Percentiles rank a stretch among this genome's conserved stretches.
Evolutionary conservation across 1,140 invertebrate species (phyloP).

Genomic region (Lethrus apterus): DNA sequence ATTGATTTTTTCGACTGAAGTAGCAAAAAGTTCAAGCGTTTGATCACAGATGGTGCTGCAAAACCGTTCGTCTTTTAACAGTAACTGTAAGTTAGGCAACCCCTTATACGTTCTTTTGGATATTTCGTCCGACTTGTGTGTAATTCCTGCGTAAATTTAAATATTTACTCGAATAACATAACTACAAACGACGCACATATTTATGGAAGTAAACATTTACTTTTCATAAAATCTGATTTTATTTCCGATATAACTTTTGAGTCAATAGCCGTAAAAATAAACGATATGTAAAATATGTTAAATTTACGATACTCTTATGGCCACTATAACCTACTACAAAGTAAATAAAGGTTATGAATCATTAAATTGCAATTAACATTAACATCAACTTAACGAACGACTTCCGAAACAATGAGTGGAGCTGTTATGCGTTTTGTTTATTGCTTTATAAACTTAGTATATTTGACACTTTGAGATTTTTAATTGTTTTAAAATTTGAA

Average conservation of each 20-base stretch:
- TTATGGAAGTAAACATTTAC: slow-evolving; percentile 13
- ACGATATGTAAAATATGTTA: slow-evolving; percentile 15
- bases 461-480: slow-evolving; percentile 17
- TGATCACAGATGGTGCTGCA: too few relatives aligned
- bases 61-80: too few relatives aligned
- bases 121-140: too few relatives aligned
- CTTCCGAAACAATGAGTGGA: slow-evolving; percentile 22
- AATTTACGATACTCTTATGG: slow-evolving; percentile 17
- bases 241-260: slow-evolving; percentile 9
- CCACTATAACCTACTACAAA: slow-evolving; percentile 17
- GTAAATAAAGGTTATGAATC: slow-evolving; percentile 23
- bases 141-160: too few relatives aligned
- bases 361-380: slow-evolving; percentile 27
- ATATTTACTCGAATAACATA: too few relatives aligned
- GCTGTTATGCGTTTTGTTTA: slow-evolving; percentile 21
- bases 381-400: slow-evolving; percentile 26
- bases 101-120: too few relatives aligned
- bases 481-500: too few relatives aligned
- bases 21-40: too few relatives aligned
- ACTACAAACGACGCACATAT: too few relatives aligned
- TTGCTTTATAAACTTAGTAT: slow-evolving; percentile 14
- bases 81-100: too few relatives aligned
- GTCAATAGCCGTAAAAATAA: slow-evolving; percentile 13
- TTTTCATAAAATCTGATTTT: slow-evolving; percentile 11
- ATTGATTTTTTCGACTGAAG: too few relatives aligned